These are phyloP conservation scores for Peromyscus melanophrys DNA, from an alignment of 2,797 vertebrate species.

Conservation along the genomic window DNA sequence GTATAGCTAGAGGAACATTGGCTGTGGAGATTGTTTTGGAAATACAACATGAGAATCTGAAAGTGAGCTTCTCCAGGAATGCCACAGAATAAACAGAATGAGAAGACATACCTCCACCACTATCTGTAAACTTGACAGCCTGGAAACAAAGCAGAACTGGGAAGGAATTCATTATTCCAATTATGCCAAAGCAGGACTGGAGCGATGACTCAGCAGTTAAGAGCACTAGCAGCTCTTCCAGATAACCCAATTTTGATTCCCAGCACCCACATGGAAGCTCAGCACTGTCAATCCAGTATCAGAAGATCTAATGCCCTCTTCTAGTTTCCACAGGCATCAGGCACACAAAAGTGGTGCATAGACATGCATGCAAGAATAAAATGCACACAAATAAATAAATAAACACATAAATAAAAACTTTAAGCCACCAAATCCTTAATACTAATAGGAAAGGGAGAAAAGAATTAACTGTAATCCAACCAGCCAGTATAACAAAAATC, in stretches of 20 bases:
- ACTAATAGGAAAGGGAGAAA: not conserved
- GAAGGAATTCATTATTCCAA: not conserved
- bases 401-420: not conserved
- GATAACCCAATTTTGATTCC: not conserved
- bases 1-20: not conserved
- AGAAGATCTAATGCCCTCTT: not conserved
- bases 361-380: not conserved
- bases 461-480: not conserved
- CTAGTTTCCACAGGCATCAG: not conserved
- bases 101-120: not conserved
- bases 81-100: not conserved
- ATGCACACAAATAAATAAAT: not conserved
- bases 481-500: not conserved
- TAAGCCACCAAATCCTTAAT: not conserved
- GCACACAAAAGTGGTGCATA: not conserved
- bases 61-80: not conserved
- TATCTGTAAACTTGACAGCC: not conserved
- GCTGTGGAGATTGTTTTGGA: not conserved
- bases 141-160: not conserved
- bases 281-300: not conserved
- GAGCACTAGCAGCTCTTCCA: not conserved
- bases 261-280: not conserved
- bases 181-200: not conserved
- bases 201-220: not conserved
- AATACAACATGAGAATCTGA: not conserved